Evolutionary conservation across 2,888 invertebrate species (phyloP).

Genomic region (Chalcosyrphus nemorum): DNA sequence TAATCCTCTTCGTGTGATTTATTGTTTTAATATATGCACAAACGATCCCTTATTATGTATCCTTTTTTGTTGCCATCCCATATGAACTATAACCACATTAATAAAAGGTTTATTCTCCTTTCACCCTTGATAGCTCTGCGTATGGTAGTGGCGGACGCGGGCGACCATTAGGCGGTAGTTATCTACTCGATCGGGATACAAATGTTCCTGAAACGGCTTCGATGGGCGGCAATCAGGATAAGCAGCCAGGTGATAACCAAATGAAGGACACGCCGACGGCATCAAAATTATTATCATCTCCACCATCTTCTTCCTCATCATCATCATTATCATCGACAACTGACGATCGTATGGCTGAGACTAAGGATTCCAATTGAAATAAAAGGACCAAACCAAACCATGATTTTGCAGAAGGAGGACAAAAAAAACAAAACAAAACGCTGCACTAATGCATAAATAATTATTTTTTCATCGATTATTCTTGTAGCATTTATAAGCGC

Average conservation of each 20-base stretch:
- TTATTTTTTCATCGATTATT: conserved; percentile 15
- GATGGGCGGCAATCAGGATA: conserved; percentile 50
- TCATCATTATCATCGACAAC: conserved; percentile 49
- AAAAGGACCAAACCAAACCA: background rate
- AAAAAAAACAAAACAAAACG: too few species aligned
- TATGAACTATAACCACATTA: conserved; percentile 76
- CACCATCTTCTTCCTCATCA: conserved; percentile 53
- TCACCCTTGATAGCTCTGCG: conserved; percentile 82
- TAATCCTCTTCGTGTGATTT: conserved; percentile 28
- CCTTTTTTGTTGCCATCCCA: background rate
- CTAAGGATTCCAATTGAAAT: conserved; percentile 60
- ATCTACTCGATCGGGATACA: conserved; percentile 80
- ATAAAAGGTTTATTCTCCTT: conserved; percentile 80
- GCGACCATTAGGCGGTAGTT: conserved; percentile 80
- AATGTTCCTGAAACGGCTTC: conserved; percentile 74
- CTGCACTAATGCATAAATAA: conserved; percentile 9
- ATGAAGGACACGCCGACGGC: conserved; percentile 54
- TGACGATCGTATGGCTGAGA: conserved; percentile 53
- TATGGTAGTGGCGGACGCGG: conserved; percentile 79
- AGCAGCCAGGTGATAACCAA: conserved; percentile 56
- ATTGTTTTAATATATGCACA: conserved; percentile 14
- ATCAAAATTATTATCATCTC: conserved; percentile 63
- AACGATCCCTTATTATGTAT: background rate
- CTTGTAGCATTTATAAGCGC: background rate
- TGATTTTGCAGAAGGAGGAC: background rate